Conservation (phyloP, 2,113 vertebrate species). For the Pelecanus crispus region DNA sequence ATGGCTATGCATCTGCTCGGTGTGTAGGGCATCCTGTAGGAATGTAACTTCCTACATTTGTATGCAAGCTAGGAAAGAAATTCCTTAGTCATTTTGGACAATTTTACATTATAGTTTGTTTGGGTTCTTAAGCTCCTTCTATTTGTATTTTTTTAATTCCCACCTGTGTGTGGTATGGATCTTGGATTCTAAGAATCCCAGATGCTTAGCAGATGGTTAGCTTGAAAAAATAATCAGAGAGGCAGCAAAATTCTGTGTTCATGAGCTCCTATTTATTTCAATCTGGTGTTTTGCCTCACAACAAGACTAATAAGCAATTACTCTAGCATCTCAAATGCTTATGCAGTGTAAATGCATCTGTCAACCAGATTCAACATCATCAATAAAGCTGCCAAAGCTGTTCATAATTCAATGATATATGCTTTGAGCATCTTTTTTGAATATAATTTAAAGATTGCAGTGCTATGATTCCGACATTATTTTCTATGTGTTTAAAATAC, state of each 20-base stretch:
- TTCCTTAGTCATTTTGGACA: neutral
- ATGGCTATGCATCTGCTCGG: neutral
- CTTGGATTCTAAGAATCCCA: conserved; percentile 62
- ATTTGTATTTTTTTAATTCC: conserved; percentile 52
- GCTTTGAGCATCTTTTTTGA: conserved; percentile 65
- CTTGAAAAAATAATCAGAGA: conserved; percentile 63
- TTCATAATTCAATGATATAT: conserved; percentile 72
- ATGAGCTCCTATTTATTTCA: conserved; percentile 67
- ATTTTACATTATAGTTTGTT: conserved; percentile 14
- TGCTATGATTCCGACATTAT: conserved; percentile 33
- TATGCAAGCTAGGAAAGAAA: neutral
- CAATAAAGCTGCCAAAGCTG: conserved; percentile 72
- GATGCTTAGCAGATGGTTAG: conserved; percentile 73
- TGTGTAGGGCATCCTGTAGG: neutral
- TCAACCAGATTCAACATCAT: conserved; percentile 73
- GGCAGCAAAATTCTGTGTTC: conserved; percentile 62
- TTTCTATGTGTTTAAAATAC: conserved; percentile 38
- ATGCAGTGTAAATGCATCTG: conserved; percentile 74
- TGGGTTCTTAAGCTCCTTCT: conserved; percentile 28
- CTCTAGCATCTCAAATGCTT: conserved; percentile 67
- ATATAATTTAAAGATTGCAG: conserved; percentile 69
- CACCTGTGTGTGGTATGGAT: conserved; percentile 59
- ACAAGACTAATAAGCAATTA: conserved; percentile 76
- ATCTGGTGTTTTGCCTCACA: conserved; percentile 74
- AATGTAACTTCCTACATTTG: neutral